Evolutionary conservation across 2,113 vertebrate genomes (phyloP).

Genomic region (Bufo bufo): DNA sequence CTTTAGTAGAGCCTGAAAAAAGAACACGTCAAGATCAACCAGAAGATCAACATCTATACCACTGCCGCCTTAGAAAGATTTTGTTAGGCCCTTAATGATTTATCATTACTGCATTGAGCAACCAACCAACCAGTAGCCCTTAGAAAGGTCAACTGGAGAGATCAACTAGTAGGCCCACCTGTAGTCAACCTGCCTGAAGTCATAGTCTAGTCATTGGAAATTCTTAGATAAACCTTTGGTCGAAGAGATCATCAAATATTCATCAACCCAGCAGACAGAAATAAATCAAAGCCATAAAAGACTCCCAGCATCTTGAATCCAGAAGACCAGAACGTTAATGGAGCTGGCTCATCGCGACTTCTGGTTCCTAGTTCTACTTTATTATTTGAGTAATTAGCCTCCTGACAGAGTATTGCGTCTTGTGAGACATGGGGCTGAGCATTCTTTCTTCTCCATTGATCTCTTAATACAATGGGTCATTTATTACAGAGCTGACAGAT

Average conservation of each 20-base stretch:
- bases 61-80: background rate
- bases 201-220: background rate
- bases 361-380: background rate
- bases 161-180: background rate
- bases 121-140: too few species aligned
- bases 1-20: too few species aligned
- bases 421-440: background rate
- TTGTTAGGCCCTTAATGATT: too few species aligned
- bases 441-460: slow-evolving; percentile 26
- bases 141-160: background rate
- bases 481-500: background rate
- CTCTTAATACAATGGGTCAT: slow-evolving; percentile 11
- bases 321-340: background rate
- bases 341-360: background rate
- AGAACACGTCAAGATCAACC: background rate
- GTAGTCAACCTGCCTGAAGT: background rate
- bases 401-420: background rate
- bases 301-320: background rate
- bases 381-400: slow-evolving; percentile 8
- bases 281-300: background rate
- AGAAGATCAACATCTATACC: background rate
- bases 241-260: background rate
- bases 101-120: too few species aligned
- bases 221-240: background rate
- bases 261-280: background rate